phyloP scores from a whole-genome alignment of 2,797 vertebrate species.

The Hypotaenidia okinawae region DNA sequence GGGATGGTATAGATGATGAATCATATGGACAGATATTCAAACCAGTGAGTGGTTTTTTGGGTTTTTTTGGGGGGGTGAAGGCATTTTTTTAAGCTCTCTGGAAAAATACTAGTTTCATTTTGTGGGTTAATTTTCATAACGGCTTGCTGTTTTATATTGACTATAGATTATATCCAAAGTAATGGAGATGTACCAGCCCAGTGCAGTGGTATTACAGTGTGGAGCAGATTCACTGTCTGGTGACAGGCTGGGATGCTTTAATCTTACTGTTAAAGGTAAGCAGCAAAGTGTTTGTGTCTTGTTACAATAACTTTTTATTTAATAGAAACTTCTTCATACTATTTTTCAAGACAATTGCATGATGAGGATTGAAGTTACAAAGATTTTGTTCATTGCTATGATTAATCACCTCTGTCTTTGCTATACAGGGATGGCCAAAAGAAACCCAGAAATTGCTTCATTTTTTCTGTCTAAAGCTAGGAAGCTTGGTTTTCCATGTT shows the following conservation, averaged over 20 bases:
- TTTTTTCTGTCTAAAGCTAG: constrained; percentile 19
- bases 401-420: constrained; percentile 27
- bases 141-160: neutral
- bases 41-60: constrained; percentile 77
- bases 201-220: constrained; percentile 87
- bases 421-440: constrained; percentile 11
- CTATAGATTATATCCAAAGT: constrained; percentile 88
- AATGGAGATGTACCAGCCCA: constrained; percentile 91
- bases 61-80: too few relatives aligned
- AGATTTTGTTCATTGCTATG: neutral
- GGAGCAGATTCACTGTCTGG: constrained; percentile 88
- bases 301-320: neutral
- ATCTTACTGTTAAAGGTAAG: constrained; percentile 88
- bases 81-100: neutral
- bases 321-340: neutral
- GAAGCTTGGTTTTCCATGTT: neutral
- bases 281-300: neutral
- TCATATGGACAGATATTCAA: constrained; percentile 93
- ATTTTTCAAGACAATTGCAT: neutral
- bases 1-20: constrained; percentile 92
- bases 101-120: neutral
- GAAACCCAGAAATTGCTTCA: constrained; percentile 4
- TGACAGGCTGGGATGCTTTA: constrained; percentile 88
- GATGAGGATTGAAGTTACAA: constrained; percentile 13
- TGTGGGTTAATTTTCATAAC: neutral